phyloP scores from a whole-genome alignment of 2,113 vertebrate genomes.

The Anthoscopus minutus region DNA sequence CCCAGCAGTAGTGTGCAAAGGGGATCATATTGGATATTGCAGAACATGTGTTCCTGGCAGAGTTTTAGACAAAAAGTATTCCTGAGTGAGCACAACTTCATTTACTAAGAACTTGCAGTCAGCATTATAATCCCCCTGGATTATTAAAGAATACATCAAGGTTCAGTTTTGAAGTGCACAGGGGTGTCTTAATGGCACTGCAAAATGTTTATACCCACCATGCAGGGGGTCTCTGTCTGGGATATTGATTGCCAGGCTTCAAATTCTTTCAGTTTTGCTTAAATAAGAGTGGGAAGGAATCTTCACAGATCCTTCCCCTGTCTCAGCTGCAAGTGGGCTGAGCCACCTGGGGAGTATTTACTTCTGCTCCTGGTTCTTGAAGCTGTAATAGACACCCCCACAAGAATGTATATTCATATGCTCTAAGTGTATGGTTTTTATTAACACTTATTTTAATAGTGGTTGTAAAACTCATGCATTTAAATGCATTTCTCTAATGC shows the following conservation, averaged over 20 bases:
- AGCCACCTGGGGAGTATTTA: background rate
- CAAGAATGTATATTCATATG: background rate
- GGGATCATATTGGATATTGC: background rate
- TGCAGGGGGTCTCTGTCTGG: background rate
- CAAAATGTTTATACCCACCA: accelerated
- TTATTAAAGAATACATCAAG: background rate
- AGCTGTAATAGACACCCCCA: background rate
- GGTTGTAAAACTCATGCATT: background rate
- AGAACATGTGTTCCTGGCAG: background rate
- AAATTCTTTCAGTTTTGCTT: background rate
- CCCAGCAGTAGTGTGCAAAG: background rate
- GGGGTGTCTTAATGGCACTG: background rate
- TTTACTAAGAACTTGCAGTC: background rate
- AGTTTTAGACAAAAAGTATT: background rate
- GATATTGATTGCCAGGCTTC: background rate
- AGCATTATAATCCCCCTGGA: background rate
- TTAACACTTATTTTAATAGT: background rate
- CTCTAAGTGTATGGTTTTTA: background rate
- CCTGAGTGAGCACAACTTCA: background rate
- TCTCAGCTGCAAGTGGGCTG: background rate
- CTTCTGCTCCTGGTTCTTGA: background rate
- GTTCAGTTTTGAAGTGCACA: background rate
- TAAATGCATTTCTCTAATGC: background rate
- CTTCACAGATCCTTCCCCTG: background rate
- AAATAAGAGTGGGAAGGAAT: background rate